These are phyloP conservation scores for Eretmocerus hayati DNA, from an alignment of 2,888 invertebrate species.

Conservation along the genomic window DNA sequence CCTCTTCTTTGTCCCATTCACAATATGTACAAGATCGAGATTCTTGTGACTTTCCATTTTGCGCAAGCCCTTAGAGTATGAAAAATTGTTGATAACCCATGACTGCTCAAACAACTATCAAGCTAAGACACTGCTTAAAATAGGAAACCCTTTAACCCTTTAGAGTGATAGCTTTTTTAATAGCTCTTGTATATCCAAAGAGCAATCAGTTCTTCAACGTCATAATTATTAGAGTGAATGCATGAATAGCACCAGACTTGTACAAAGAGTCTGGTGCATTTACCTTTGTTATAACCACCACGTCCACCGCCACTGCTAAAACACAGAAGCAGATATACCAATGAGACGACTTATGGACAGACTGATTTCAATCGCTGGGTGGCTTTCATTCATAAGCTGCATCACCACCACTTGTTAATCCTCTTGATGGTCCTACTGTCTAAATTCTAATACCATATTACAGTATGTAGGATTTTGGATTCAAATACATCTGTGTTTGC, in stretches of 20 bases:
- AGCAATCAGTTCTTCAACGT: slow-evolving; percentile 42
- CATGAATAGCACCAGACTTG: slow-evolving; percentile 70
- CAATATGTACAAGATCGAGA: too few relatives aligned
- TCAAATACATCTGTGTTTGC: slow-evolving; percentile 17
- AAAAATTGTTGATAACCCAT: too few relatives aligned
- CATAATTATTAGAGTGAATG: slow-evolving; percentile 47
- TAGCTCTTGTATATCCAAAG: slow-evolving; percentile 46
- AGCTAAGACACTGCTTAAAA: too few relatives aligned
- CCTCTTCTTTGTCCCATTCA: too few relatives aligned
- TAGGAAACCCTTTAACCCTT: too few relatives aligned
- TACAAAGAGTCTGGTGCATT: slow-evolving; percentile 68
- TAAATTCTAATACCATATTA: slow-evolving; percentile 48
- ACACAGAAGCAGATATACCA: slow-evolving; percentile 76
- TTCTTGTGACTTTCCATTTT: too few relatives aligned
- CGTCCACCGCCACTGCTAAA: slow-evolving; percentile 90
- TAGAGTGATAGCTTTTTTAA: too few relatives aligned
- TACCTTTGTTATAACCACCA: slow-evolving; percentile 97
- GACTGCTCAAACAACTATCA: too few relatives aligned
- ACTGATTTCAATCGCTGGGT: slow-evolving; percentile 48
- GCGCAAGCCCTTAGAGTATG: too few relatives aligned
- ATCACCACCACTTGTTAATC: slow-evolving; percentile 51
- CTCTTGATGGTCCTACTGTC: slow-evolving; percentile 54
- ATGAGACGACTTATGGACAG: slow-evolving; percentile 60
- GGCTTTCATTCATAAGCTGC: slow-evolving; percentile 55
- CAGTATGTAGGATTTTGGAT: slow-evolving; percentile 20